Conservation (phyloP, 2,797 vertebrate species). For the Ambastaia sidthimunki region DNA sequence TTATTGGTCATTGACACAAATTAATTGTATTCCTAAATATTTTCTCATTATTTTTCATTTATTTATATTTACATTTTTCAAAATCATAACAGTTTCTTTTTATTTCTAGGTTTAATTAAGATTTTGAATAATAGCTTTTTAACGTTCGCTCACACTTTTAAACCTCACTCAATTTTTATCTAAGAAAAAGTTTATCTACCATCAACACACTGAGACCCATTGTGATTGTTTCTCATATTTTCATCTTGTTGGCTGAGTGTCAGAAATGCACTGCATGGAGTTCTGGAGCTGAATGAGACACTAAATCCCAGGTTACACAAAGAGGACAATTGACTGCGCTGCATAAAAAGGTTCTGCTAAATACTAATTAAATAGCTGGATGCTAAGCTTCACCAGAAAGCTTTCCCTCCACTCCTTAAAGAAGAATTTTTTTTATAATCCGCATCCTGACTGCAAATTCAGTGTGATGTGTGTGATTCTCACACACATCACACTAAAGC, state of each 20-base stretch:
- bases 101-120: too few relatives aligned
- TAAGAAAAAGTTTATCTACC: neutral
- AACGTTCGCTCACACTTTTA: neutral
- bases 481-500: neutral
- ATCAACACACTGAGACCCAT: neutral
- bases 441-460: neutral
- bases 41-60: too few relatives aligned
- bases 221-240: conserved; percentile 11
- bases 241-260: conserved; percentile 7
- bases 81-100: too few relatives aligned
- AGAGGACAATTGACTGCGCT: conserved; percentile 16
- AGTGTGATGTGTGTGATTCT: neutral
- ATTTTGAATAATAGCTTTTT: neutral
- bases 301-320: conserved; percentile 26
- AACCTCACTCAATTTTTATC: too few relatives aligned
- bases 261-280: conserved; percentile 14
- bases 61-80: too few relatives aligned
- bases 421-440: neutral
- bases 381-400: neutral
- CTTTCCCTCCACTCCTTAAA: neutral
- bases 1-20: too few relatives aligned
- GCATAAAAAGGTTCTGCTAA: neutral
- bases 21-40: too few relatives aligned
- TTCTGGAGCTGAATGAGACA: conserved; percentile 25
- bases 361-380: conserved; percentile 15